These are phyloP conservation scores for Tachina grossa DNA, from an alignment of 2,888 invertebrate species.

Conservation along the genomic window DNA sequence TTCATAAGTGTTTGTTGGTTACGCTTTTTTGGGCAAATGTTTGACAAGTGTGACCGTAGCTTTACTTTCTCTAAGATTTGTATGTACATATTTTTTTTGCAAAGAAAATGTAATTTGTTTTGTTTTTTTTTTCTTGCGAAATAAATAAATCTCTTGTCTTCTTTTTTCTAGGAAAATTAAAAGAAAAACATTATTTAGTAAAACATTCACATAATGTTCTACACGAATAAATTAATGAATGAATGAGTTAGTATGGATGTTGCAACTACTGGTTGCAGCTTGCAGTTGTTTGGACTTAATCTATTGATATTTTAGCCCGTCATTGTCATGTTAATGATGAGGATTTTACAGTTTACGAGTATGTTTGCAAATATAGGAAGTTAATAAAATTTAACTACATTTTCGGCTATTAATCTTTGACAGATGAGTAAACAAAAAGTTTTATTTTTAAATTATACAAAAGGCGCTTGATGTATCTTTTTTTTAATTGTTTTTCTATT, in stretches of 20 bases:
- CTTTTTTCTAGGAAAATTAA: neutral
- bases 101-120: slow-evolving; percentile 17
- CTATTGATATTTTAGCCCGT: slow-evolving; percentile 51
- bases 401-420: slow-evolving; percentile 39
- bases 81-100: neutral
- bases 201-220: slow-evolving; percentile 28
- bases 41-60: too few species aligned
- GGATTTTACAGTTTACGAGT: slow-evolving; percentile 26
- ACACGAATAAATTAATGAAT: slow-evolving; percentile 29
- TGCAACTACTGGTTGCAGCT: slow-evolving; percentile 1
- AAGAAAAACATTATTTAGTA: neutral
- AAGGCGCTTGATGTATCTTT: neutral
- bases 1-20: too few species aligned
- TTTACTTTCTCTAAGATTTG: slow-evolving; percentile 2
- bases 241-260: neutral
- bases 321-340: slow-evolving; percentile 59
- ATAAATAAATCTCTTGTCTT: slow-evolving; percentile 27
- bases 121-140: neutral
- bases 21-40: too few species aligned
- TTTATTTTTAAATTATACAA: neutral
- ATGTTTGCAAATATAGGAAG: slow-evolving; percentile 36
- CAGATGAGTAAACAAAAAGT: slow-evolving; percentile 21
- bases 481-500: neutral
- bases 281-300: slow-evolving; percentile 45
- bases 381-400: slow-evolving; percentile 31